Evolutionary conservation across 1,140 invertebrate species (phyloP).

Genomic region (Platyura marginata): DNA sequence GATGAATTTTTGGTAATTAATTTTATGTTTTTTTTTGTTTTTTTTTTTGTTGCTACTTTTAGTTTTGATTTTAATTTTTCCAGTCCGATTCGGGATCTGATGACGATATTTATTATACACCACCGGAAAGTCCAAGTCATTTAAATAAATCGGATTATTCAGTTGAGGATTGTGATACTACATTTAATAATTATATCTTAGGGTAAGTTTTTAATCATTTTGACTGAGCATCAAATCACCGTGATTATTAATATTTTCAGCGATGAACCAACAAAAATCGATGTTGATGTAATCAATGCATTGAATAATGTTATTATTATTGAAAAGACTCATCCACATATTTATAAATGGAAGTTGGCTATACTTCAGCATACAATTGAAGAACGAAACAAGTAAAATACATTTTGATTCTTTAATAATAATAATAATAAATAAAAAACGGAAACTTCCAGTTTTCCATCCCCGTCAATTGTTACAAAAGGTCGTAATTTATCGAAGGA

Average conservation of each 20-base stretch:
- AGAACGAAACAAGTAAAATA: constrained; percentile 32
- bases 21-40: neutral
- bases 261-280: constrained; percentile 43
- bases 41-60: neutral
- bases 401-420: neutral
- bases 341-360: constrained; percentile 45
- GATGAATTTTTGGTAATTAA: neutral
- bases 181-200: constrained; percentile 21
- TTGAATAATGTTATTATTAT: constrained; percentile 29
- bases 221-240: neutral
- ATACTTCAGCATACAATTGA: constrained; percentile 29
- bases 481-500: neutral
- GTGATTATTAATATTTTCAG: constrained; percentile 24
- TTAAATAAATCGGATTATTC: neutral
- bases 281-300: constrained; percentile 48
- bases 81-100: constrained; percentile 3
- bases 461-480: neutral
- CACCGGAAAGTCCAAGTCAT: neutral
- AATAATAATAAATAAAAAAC: neutral
- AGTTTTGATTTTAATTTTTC: neutral
- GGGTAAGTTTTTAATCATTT: neutral
- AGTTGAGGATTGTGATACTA: neutral
- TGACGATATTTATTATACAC: constrained; percentile 14
- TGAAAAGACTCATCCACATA: constrained; percentile 36
- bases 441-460: neutral